Evolutionary conservation across 2,888 invertebrate species (phyloP), one percentile per base, ranked within the genome.

Genomic region (Erebia epiphron): DNA sequence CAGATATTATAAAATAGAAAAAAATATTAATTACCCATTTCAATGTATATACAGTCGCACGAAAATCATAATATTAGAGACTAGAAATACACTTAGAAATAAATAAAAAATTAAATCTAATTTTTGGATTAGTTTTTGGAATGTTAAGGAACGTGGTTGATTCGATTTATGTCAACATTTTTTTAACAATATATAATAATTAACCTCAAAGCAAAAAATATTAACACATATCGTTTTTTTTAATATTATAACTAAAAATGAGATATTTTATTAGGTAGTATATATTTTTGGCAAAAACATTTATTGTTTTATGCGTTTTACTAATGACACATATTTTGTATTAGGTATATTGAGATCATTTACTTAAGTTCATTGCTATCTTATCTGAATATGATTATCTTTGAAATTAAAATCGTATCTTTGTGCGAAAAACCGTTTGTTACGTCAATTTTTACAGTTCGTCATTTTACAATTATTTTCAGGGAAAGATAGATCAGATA

Each of bases 21-120:
- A 88, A 90, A 86, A 81, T 78, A 89, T 83, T 79, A 86, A 82
- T 14, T 54, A 46, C 58, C 57, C 81, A 79, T 77, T 80, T 80
- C 46, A 4, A 46, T 60, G 79, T 77, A 78, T 76, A 83, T 88
- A 91, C 92, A 92, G 92, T 88, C 92, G 92, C 92, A 92, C 91
- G 80, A 72, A 73, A 70, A 77, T 75, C 70, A 75, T 68, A 74
- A 72, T 66, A 43, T 70, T 64, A 74, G 73, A 68, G 77, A 77
- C 77, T 77, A 78, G 77, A 76, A 69, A 58, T 72, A 68, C 69
- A 56, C 70, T 74, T 74, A 70, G 26, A 73, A 69, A 72, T 72
- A 72, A 74, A 70, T 68, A 72, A 72, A 70, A 26, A 70, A 72
- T 46, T 69, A 67, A 66, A 14, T 18, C 71, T 73, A 71, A 41